Evolutionary conservation across 92 coral and sea anemone genomes (phyloP).

Genomic region (Phenganax subtilis): DNA sequence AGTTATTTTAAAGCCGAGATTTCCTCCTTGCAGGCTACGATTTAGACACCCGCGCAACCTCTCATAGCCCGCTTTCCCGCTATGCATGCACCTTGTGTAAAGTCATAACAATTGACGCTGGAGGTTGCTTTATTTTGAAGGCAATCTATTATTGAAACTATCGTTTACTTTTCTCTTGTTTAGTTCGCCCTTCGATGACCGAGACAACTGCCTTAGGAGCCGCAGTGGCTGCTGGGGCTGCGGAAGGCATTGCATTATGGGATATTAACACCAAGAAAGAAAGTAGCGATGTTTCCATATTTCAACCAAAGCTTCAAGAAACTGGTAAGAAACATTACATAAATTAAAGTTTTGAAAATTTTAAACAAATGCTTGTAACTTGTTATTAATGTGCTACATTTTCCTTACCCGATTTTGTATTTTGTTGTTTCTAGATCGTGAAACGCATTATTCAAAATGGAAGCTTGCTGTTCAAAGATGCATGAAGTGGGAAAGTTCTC

Average conservation of each 20-base stretch:
- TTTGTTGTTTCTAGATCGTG: constrained; percentile 56
- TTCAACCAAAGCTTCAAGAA: constrained; percentile 68
- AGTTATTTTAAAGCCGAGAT: too few species aligned
- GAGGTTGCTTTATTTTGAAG: too few species aligned
- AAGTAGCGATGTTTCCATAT: constrained; percentile 74
- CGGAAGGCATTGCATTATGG: constrained; percentile 92
- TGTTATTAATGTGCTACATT: not conserved
- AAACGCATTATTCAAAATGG: constrained; percentile 75
- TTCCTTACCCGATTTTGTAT: not conserved
- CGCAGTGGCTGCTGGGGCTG: constrained; percentile 97
- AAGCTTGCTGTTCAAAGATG: constrained; percentile 93
- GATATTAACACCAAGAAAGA: constrained; percentile 67
- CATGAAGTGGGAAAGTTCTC: constrained; percentile 79
- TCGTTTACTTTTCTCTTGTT: not conserved
- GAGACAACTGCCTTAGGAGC: constrained; percentile 99
- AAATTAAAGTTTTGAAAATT: not conserved
- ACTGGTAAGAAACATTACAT: constrained; percentile 49
- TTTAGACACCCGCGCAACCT: too few species aligned
- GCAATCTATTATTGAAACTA: not conserved
- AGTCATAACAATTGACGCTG: not conserved
- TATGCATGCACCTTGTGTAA: not conserved
- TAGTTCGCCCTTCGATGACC: constrained; percentile 98
- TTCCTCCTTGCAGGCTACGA: too few species aligned
- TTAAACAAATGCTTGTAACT: not conserved
- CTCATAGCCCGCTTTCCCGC: too few species aligned